Base-by-base conservation (phyloP, 2,888 invertebrate genomes). In the Brachyptera putata region DNA sequence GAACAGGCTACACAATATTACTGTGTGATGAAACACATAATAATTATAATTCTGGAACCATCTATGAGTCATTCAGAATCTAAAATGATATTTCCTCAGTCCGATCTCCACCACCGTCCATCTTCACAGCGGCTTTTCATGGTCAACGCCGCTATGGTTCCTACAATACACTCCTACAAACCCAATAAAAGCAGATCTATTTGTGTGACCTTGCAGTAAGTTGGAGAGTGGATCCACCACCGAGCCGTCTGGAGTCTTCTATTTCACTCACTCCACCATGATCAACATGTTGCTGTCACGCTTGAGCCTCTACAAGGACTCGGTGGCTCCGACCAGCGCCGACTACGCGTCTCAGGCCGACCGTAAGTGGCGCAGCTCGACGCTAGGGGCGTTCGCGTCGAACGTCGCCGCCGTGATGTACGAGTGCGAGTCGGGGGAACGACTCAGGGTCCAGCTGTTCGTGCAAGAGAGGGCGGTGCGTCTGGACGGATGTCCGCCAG, bases 401-500 rank as follows among this genome's bases (percentile, higher is more conserved):
- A 68, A 68, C 57, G 37, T 68, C 13, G 67, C 62, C n/a, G 60
- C 67, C 43, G 63, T 63, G 5, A 3, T 56, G n/a, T 56, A 16
- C 16, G n/a, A 36, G 16, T 62, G 56, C 87, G 11, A 11, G 5
- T 5, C 5, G 11, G 30, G 30, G 30, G 30, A 30, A 11, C 30
- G 30, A 7, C 11, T 7, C 11, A 5, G 30, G 30, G 7, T 30
- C 30, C 5, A 30, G 11, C 7, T 30, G 5, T 48, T 18, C 48
- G 24, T 64, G 7, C 61, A 87, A 69, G 90, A 90, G 71, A 79
- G 81, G 43, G 84, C 85, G 0, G 79, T 91, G 53, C 75, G 82
- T 58, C 73, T 86, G 36, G 81, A 84, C 0, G 85, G 84, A 57
- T 91, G 91, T 70, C n/a, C n/a, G n/a, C 78, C 83, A 7, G 87